Base-by-base conservation (phyloP, 1,140 invertebrate species). In the Anastrepha obliqua region DNA sequence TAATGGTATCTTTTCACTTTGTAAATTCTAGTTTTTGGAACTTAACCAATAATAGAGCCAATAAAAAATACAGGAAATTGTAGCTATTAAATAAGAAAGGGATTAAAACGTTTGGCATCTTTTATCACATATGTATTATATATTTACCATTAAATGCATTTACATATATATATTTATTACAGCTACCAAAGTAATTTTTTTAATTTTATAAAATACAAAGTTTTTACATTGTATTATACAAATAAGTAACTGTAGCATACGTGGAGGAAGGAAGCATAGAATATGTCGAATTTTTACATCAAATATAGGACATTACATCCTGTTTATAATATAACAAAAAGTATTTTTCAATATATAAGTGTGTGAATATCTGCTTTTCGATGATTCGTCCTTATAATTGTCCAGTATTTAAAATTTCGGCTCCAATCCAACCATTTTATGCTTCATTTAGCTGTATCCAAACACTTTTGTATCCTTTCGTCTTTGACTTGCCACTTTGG, bases 111-210 rank as follows among this genome's bases (percentile, higher is more conserved):
- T 67, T 67, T 67, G 64, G 29, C 64, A 7, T 67, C 64, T 5
- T 67, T 67, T 67, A 67, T 67, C 29, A 67, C n/a, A 29, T 29
- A 39, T 39, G 5, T 67, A 67, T 9, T 55, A 81, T 55, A 29
- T 81, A 81, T 81, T 81, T 81, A 51, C 20, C 51, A 7, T 55
- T 81, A 81, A 81, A 81, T 81, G 74, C 74, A n/a, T 47, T 74
- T 51, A 11, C 47, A 20, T 51, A 42, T 13, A 7, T 67, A 7
- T 67, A 39, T 74, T 4, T 74, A 8, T 55, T 55, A 55, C 2
- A 6, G 51, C 11, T 55, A 55, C 6, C 51, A 55, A 55, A 55
- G 47, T 58, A 55, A 11, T 55, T 55, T 55, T 81, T n/a, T 55
- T 58, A 81, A 55, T 81, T 47, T 74, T 74, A 81, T 55, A 81